Evolutionary conservation across 2,113 vertebrate species (phyloP).

Genomic region (Lutjanus erythropterus): DNA sequence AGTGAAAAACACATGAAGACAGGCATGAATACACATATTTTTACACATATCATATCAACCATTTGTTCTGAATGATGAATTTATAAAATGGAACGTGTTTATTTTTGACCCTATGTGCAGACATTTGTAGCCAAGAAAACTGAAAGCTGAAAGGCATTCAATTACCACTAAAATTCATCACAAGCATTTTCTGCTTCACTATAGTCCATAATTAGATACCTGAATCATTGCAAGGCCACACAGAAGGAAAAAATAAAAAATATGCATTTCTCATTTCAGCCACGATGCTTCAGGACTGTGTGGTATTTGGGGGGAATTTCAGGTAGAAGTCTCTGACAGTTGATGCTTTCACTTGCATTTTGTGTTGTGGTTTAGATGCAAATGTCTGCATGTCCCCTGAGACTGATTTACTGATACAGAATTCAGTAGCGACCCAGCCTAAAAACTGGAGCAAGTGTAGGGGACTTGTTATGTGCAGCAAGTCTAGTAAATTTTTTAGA

Average conservation of each 20-base stretch:
- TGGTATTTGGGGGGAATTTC: background rate
- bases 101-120: background rate
- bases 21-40: slow-evolving; percentile 10
- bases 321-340: background rate
- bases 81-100: background rate
- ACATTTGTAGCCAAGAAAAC: background rate
- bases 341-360: background rate
- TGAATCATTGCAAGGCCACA: background rate
- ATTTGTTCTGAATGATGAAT: background rate
- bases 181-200: too few species aligned
- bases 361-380: background rate
- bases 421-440: background rate
- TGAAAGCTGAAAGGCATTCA: background rate
- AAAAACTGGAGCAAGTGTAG: background rate
- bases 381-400: background rate
- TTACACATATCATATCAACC: background rate
- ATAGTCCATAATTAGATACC: background rate
- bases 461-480: background rate
- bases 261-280: background rate
- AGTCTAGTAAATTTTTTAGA: background rate
- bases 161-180: background rate
- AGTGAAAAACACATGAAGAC: slow-evolving; percentile 54
- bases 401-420: background rate
- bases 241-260: background rate
- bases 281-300: background rate